Base-by-base conservation (phyloP, 1,140 invertebrate species). In the Hypsibius dujardini region DNA sequence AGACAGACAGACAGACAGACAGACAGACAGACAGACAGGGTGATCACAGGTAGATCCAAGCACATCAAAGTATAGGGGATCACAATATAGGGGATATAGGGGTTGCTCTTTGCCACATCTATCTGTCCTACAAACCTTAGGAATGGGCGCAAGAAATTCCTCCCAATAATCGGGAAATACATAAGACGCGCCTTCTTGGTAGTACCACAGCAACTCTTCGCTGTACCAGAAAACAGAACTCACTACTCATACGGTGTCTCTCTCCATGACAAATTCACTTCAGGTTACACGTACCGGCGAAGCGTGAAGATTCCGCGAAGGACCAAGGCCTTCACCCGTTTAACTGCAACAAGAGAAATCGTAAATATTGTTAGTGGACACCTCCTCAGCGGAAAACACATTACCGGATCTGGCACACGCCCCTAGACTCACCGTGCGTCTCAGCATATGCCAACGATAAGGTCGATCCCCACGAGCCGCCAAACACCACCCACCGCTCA, bases 401-500 rank as follows among this genome's bases (percentile, higher is more conserved):
- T n/a, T n/a, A n/a, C n/a, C n/a, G n/a, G n/a, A n/a, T n/a, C n/a
- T n/a, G n/a, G n/a, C n/a, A n/a, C n/a, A n/a, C n/a, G n/a, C n/a
- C n/a, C n/a, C n/a, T n/a, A n/a, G n/a, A n/a, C n/a, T 76, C 74
- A 47, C 78, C 77, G 70, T 80, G 77, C 2, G 75, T 76, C 72
- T 80, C 72, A 47, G 79, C 75, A 74, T 80, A 80, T 0, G 76
- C 75, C 59, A 80, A 71, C 3, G 77, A 73, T 28, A 80, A 74
- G 1, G 77, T 77, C 42, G 79, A 79, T 0, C 79, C 79, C 79
- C 79, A 80, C 67, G 77, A 78, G 0, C 79, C 79, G 2, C 79
- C 79, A 74, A 80, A 79, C 3, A 80, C 77, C 15, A 79, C 74
- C 79, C 79, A 80, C 45, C 76, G 74, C 0, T 79, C 76, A 70